Evolutionary conservation across 2,113 vertebrate species (phyloP).

Genomic region (Paedocypris sp.): DNA sequence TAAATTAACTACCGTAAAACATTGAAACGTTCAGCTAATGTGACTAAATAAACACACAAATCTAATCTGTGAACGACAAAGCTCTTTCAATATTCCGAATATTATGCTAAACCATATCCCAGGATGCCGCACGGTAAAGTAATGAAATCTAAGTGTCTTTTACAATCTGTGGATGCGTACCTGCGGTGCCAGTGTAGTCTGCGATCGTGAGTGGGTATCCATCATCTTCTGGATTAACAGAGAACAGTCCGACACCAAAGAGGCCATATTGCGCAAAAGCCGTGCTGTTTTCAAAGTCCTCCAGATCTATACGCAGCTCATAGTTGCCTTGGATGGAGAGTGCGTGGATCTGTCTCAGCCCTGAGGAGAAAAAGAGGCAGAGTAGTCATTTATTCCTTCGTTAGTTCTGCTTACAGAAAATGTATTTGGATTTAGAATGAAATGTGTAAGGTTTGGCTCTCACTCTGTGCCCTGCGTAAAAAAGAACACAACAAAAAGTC

Average conservation of each 20-base stretch:
- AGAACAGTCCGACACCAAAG: conserved; percentile 90
- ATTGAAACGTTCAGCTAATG: too few species aligned
- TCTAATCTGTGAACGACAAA: too few species aligned
- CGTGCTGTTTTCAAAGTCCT: conserved; percentile 90
- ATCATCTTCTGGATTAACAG: conserved; percentile 87
- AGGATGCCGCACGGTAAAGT: too few species aligned
- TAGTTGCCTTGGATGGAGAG: conserved; percentile 85
- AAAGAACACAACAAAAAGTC: background rate
- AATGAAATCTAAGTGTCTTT: too few species aligned
- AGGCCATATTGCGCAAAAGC: conserved; percentile 81
- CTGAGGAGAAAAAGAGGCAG: conserved; percentile 45
- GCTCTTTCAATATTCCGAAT: too few species aligned
- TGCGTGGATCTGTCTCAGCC: conserved; percentile 79
- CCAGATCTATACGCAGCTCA: conserved; percentile 84
- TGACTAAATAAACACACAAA: too few species aligned
- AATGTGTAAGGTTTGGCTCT: background rate
- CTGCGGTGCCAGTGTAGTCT: conserved; percentile 87
- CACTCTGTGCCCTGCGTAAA: background rate
- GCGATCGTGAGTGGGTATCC: conserved; percentile 83
- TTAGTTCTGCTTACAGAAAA: background rate
- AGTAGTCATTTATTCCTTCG: conserved; percentile 21
- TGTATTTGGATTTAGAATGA: background rate
- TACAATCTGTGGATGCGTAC: conserved; percentile 46
- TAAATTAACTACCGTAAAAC: too few species aligned
- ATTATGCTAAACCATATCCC: too few species aligned